These are phyloP conservation scores for Doris montereyensis DNA, from an alignment of 2,888 invertebrate genomes.

Conservation along the genomic window DNA sequence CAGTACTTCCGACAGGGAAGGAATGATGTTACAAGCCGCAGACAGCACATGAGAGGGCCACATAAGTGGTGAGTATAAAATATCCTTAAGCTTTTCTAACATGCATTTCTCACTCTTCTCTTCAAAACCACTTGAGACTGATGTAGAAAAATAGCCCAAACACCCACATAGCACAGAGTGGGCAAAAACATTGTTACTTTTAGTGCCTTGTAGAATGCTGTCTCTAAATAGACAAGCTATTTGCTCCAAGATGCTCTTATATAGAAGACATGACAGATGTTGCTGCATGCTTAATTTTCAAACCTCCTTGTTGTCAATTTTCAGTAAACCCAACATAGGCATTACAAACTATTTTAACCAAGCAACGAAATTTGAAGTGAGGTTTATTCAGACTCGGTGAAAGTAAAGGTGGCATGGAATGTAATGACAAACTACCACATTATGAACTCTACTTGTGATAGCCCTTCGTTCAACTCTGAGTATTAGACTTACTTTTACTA, in stretches of 20 bases:
- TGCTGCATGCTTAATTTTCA: constrained; percentile 6
- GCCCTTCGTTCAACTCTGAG: too few relatives aligned
- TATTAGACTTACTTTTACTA: too few relatives aligned
- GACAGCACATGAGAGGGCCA: constrained; percentile 41
- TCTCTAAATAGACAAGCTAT: constrained; percentile 31
- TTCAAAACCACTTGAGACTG: constrained; percentile 8
- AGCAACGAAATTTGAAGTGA: too few relatives aligned
- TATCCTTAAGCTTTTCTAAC: constrained; percentile 39
- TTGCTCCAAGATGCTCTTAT: constrained; percentile 32
- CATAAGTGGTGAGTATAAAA: constrained; percentile 30
- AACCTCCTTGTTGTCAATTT: constrained; percentile 21
- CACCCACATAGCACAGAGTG: constrained; percentile 38
- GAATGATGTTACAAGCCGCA: constrained; percentile 30
- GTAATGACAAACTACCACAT: too few relatives aligned
- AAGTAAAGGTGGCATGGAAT: too few relatives aligned
- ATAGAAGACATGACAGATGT: constrained; percentile 14
- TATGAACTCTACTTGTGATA: too few relatives aligned
- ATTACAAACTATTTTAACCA: too few relatives aligned
- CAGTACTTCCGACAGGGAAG: constrained; percentile 22
- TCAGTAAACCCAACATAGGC: constrained; percentile 18
- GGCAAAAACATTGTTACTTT: constrained; percentile 31
- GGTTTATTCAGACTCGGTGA: too few relatives aligned
- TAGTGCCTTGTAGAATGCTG: constrained; percentile 29
- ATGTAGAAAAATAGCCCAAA: constrained; percentile 7
- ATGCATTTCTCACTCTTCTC: constrained; percentile 38